Conservation (phyloP, 2,113 vertebrate genomes). For the Neodontobutis hainanensis region DNA sequence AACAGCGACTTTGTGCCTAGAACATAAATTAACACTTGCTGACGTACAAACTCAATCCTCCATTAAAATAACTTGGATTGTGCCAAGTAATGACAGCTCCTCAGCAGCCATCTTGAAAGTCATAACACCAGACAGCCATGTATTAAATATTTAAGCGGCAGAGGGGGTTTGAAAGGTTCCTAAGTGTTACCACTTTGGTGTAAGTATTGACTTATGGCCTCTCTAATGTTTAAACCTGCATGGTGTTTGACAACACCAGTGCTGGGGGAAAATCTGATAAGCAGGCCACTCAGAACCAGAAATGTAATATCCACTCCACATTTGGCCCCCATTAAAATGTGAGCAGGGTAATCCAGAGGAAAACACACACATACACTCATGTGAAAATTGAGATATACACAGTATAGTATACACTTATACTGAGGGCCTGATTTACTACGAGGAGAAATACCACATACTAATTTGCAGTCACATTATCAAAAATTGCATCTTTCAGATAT, state of each 20-base stretch:
- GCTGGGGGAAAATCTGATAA: slow-evolving; percentile 54
- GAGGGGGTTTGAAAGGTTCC: slow-evolving; percentile 47
- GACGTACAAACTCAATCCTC: slow-evolving; percentile 60
- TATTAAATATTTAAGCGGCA: slow-evolving; percentile 65
- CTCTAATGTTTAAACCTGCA: slow-evolving; percentile 39
- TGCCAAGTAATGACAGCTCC: slow-evolving; percentile 59
- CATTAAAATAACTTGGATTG: slow-evolving; percentile 47
- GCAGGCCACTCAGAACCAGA: slow-evolving; percentile 46
- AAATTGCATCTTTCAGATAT: too few relatives aligned
- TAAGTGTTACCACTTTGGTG: slow-evolving; percentile 58
- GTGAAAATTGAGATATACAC: slow-evolving; percentile 51
- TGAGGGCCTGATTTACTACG: too few relatives aligned
- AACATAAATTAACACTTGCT: slow-evolving; percentile 77
- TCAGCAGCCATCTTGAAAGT: slow-evolving; percentile 56
- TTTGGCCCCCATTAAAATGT: slow-evolving; percentile 45
- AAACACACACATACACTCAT: slow-evolving; percentile 33
- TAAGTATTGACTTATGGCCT: slow-evolving; percentile 55
- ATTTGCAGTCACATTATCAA: too few relatives aligned
- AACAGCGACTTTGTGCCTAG: slow-evolving; percentile 44
- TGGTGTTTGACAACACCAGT: slow-evolving; percentile 39
- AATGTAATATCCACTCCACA: slow-evolving; percentile 39
- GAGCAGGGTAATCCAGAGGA: slow-evolving; percentile 50
- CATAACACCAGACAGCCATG: slow-evolving; percentile 52
- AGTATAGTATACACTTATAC: neutral
- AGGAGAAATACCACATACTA: too few relatives aligned